phyloP scores from a whole-genome alignment of 2,888 invertebrate genomes.

The Amaurobius ferox region DNA sequence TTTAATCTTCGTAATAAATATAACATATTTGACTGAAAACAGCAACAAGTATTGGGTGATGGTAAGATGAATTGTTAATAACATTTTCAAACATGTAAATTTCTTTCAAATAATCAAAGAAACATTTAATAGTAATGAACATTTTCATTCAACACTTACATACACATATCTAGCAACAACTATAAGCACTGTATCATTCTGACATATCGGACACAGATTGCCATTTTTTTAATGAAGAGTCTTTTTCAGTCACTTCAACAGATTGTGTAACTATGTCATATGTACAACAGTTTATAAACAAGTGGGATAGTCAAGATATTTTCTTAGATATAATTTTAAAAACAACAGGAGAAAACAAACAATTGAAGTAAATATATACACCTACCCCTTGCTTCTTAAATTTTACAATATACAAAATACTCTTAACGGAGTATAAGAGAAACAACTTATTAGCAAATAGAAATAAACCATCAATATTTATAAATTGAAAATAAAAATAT shows the following conservation, averaged over 20 bases:
- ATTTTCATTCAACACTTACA: not conserved
- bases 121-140: not conserved
- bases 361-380: not conserved
- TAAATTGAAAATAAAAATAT: too few relatives aligned
- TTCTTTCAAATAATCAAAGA: not conserved
- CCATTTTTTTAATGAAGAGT: not conserved
- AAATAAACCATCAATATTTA: too few relatives aligned
- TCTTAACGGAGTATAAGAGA: not conserved
- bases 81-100: constrained; percentile 2
- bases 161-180: not conserved
- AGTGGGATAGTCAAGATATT: not conserved
- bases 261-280: not conserved
- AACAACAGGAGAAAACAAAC: not conserved
- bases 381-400: not conserved
- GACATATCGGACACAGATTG: not conserved
- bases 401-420: not conserved
- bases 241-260: not conserved
- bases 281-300: not conserved
- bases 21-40: not conserved
- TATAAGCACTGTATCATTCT: not conserved
- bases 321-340: not conserved
- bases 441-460: not conserved
- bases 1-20: not conserved
- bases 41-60: not conserved
- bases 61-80: not conserved